Evolutionary conservation across 2,888 invertebrate species (phyloP).

Genomic region (Helicoverpa assulta): DNA sequence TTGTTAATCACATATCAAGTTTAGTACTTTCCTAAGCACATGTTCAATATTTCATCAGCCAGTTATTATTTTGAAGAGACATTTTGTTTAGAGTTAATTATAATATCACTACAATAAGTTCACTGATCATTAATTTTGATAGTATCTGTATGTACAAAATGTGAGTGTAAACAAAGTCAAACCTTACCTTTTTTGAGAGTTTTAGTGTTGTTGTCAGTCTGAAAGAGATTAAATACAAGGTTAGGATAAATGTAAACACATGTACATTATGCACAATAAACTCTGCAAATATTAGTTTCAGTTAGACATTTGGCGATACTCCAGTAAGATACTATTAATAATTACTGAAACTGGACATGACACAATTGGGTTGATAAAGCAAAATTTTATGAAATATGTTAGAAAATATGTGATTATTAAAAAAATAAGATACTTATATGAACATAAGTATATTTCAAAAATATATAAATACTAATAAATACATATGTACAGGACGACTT

Average conservation of each 20-base stretch:
- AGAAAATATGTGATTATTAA: constrained; percentile 46
- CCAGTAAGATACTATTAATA: constrained; percentile 66
- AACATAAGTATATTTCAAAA: constrained; percentile 46
- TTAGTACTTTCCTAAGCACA: constrained; percentile 25
- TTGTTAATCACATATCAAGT: constrained; percentile 33
- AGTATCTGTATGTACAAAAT: constrained; percentile 15
- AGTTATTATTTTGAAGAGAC: constrained; percentile 1
- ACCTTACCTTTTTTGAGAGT: constrained; percentile 88
- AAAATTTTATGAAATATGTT: constrained; percentile 29
- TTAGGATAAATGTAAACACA: constrained; percentile 35
- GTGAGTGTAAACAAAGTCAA: constrained; percentile 22
- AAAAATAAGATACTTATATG: constrained; percentile 55
- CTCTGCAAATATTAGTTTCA: constrained; percentile 24
- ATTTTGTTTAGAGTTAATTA: constrained; percentile 11
- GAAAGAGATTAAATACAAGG: constrained; percentile 72
- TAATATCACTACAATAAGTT: constrained; percentile 20
- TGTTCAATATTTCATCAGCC: constrained; percentile 6
- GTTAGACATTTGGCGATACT: constrained; percentile 66
- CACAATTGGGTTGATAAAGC: constrained; percentile 14
- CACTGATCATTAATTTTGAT: constrained; percentile 16
- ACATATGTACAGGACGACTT: constrained; percentile 28
- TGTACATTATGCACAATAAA: constrained; percentile 17
- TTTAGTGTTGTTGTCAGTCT: constrained; percentile 91
- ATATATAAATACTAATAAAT: constrained; percentile 18
- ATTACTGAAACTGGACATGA: constrained; percentile 50